Evolutionary conservation across 2,113 vertebrate species (phyloP).

Genomic region (Sceloporus tristichus): DNA sequence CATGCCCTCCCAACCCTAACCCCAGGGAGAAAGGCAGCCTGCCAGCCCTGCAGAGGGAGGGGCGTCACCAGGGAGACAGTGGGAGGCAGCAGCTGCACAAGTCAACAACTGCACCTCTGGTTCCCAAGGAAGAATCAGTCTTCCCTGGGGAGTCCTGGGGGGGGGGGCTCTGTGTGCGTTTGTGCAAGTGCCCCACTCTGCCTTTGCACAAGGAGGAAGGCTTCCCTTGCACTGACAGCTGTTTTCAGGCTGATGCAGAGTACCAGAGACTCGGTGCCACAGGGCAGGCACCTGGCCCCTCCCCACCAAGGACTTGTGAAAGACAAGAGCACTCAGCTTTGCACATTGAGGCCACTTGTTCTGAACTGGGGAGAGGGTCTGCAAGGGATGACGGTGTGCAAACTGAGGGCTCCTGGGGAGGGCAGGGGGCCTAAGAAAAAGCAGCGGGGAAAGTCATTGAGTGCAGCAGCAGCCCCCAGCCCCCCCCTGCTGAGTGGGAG

Average conservation of each 20-base stretch:
- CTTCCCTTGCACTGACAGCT: neutral
- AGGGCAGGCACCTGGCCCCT: neutral
- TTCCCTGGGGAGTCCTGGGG: neutral
- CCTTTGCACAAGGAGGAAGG: too few species aligned
- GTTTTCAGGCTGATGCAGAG: neutral
- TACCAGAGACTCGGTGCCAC: neutral
- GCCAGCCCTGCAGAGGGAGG: neutral
- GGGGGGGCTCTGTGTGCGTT: neutral
- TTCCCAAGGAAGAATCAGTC: neutral
- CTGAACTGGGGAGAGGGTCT: neutral
- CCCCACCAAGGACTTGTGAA: neutral
- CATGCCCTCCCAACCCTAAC: too few species aligned
- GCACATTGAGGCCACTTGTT: neutral
- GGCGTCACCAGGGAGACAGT: neutral
- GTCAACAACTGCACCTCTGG: neutral
- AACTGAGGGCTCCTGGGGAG: neutral
- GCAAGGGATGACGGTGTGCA: neutral
- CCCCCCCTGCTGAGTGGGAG: neutral
- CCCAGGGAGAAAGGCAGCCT: too few species aligned
- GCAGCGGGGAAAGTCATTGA: too few species aligned
- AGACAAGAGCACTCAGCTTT: accelerated
- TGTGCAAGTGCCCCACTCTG: neutral
- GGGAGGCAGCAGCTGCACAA: neutral
- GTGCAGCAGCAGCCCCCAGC: too few species aligned
- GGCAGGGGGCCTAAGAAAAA: neutral